Percentiles rank a stretch among this genome's conserved stretches.
Conservation (phyloP, 2,888 invertebrate species). For the Synanthedon andrenaeformis region DNA sequence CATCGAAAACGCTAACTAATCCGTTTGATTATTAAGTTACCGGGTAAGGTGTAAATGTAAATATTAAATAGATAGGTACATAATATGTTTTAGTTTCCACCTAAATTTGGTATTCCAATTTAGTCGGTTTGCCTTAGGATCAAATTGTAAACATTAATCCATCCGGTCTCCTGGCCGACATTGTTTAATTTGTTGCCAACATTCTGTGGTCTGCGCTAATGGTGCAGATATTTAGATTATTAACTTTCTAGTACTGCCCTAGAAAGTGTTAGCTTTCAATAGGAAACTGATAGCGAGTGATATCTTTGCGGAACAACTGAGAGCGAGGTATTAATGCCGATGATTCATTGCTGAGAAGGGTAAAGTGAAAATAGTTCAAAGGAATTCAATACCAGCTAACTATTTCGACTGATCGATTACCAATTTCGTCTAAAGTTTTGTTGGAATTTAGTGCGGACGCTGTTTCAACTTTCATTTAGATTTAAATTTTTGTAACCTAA, state of each 20-base stretch:
- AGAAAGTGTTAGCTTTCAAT: conserved; percentile 26
- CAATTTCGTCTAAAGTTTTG: conserved; percentile 2
- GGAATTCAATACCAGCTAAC: background rate
- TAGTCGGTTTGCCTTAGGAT: too few species aligned
- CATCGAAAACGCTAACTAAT: too few species aligned
- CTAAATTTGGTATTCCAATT: too few species aligned
- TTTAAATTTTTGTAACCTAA: too few species aligned
- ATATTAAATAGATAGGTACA: too few species aligned
- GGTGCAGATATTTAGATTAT: conserved; percentile 30
- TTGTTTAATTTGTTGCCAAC: background rate
- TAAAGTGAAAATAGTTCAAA: conserved; percentile 2
- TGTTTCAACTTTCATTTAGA: too few species aligned
- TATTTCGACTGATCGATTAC: background rate
- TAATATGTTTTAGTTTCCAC: too few species aligned
- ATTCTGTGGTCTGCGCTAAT: conserved; percentile 32
- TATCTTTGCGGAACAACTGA: conserved; percentile 13
- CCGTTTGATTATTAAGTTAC: too few species aligned
- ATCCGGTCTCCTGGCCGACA: background rate
- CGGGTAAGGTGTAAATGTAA: too few species aligned
- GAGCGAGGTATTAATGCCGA: conserved; percentile 7
- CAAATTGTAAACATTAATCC: background rate
- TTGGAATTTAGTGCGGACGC: background rate
- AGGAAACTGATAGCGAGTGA: conserved; percentile 12
- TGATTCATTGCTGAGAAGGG: conserved; percentile 5
- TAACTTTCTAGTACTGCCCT: conserved; percentile 49